Evolutionary conservation across 1,140 invertebrate genomes (phyloP).

Genomic region (Mycetomoellerius zeteki): DNA sequence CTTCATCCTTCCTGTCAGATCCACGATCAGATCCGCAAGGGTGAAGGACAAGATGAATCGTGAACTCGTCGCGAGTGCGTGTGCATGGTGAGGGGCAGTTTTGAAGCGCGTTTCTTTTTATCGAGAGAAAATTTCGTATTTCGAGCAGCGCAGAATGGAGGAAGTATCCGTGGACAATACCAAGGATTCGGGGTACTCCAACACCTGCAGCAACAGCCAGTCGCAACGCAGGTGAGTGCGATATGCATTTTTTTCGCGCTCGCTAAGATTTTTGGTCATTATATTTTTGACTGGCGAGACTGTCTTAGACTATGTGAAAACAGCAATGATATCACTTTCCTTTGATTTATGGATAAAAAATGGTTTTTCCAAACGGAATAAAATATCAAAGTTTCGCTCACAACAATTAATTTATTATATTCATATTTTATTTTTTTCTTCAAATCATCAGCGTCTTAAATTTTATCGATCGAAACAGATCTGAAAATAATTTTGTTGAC

Average conservation of each 20-base stretch:
- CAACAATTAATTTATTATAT: not conserved
- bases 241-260: not conserved
- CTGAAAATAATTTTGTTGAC: too few species aligned
- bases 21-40: not conserved
- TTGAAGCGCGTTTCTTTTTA: not conserved
- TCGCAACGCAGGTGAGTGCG: slow-evolving; percentile 90
- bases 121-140: not conserved
- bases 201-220: slow-evolving; percentile 92
- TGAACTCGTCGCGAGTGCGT: slow-evolving; percentile 8
- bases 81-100: not conserved
- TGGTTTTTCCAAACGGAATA: not conserved
- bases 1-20: too few species aligned
- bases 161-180: slow-evolving; percentile 87
- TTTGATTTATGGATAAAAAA: not conserved
- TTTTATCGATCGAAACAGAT: not conserved
- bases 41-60: slow-evolving; percentile 11
- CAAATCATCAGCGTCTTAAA: not conserved
- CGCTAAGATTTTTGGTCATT: not conserved
- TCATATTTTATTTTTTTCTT: not conserved
- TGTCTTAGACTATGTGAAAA: not conserved
- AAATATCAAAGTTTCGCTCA: not conserved
- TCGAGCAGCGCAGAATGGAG: slow-evolving; percentile 81
- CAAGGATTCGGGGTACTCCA: slow-evolving; percentile 93
- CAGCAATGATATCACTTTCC: not conserved
- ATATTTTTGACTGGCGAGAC: not conserved